Evolutionary conservation across 2,113 vertebrate genomes (phyloP).

Genomic region (Alexandromys fortis): DNA sequence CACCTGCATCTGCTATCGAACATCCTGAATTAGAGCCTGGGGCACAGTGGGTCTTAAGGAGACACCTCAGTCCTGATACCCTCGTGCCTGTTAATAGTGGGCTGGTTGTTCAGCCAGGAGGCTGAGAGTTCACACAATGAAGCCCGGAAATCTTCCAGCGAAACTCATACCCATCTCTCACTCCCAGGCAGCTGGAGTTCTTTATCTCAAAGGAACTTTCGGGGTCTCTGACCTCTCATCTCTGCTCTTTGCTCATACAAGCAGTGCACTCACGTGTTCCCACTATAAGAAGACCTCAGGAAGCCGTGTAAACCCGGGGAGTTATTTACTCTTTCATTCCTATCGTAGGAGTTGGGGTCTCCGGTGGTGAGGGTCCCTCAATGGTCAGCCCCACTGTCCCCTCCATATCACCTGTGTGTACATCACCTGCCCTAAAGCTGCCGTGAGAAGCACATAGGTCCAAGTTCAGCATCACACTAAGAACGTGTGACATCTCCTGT

Average conservation of each 20-base stretch:
- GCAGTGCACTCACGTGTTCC: background rate
- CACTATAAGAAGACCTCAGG: background rate
- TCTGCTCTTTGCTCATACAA: background rate
- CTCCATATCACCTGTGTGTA: accelerated
- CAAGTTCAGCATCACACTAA: background rate
- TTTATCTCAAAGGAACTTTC: background rate
- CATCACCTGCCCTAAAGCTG: constrained; percentile 16
- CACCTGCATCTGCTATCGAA: accelerated
- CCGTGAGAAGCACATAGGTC: background rate
- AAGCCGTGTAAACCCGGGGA: background rate
- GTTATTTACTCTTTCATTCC: background rate
- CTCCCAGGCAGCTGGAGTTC: background rate
- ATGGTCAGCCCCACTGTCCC: accelerated
- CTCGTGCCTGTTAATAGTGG: background rate
- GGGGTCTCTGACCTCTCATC: constrained; percentile 24
- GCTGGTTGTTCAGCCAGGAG: accelerated
- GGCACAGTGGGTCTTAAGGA: background rate
- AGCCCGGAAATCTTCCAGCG: constrained; percentile 18
- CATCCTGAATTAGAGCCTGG: background rate
- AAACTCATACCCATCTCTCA: constrained; percentile 56
- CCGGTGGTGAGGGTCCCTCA: accelerated
- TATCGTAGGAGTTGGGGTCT: accelerated
- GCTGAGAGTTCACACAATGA: background rate
- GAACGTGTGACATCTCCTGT: background rate
- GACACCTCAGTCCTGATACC: accelerated